Conservation (phyloP, 2,113 vertebrate genomes). For the Hippocampus comes region DNA sequence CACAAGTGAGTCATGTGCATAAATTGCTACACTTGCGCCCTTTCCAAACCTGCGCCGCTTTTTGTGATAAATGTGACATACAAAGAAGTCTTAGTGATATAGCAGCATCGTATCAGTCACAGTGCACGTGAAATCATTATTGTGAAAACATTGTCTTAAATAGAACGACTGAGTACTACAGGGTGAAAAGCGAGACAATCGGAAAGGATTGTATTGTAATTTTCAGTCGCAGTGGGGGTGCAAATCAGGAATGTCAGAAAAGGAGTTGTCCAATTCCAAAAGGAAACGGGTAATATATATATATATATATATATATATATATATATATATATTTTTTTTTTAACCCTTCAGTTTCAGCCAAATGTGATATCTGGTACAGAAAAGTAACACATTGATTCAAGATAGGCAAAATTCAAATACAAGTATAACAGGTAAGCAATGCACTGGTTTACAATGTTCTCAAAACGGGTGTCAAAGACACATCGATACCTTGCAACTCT, state of each 20-base stretch:
- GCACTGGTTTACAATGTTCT: slow-evolving; percentile 50
- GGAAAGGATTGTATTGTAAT: slow-evolving; percentile 24
- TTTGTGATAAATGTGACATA: slow-evolving; percentile 32
- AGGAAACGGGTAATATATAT: slow-evolving; percentile 40
- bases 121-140: slow-evolving; percentile 59
- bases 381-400: slow-evolving; percentile 48
- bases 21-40: slow-evolving; percentile 20
- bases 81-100: slow-evolving; percentile 58
- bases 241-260: slow-evolving; percentile 38
- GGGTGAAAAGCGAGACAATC: slow-evolving; percentile 41
- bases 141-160: slow-evolving; percentile 54
- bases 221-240: slow-evolving; percentile 26
- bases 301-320: too few species aligned
- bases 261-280: slow-evolving; percentile 33
- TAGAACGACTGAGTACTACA: slow-evolving; percentile 54
- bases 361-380: slow-evolving; percentile 54
- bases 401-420: slow-evolving; percentile 37
- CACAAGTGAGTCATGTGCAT: slow-evolving; percentile 25
- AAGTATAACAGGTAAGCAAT: slow-evolving; percentile 47
- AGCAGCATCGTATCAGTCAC: slow-evolving; percentile 72
- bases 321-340: slow-evolving; percentile 25
- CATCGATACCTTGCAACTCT: slow-evolving; percentile 16
- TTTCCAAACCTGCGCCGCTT: slow-evolving; percentile 28
- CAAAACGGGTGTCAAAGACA: slow-evolving; percentile 41
- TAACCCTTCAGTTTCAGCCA: slow-evolving; percentile 9